phyloP scores from a whole-genome alignment of 2,797 vertebrate species.

The Enteromius mattozi region DNA sequence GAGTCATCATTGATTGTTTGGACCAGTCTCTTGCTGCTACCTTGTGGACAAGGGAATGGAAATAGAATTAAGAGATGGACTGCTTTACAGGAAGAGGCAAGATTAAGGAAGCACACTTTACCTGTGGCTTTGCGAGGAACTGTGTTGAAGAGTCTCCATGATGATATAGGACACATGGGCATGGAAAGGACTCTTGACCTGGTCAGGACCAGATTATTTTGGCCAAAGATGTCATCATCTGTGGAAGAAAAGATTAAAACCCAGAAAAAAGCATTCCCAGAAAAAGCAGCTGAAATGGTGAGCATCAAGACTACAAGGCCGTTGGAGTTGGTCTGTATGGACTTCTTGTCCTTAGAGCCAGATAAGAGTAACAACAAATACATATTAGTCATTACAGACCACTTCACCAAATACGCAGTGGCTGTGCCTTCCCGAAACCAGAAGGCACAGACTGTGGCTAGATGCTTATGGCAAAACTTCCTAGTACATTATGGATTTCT shows the following conservation, averaged over 20 bases:
- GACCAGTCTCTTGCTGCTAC: neutral
- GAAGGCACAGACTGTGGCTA: neutral
- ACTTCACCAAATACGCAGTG: neutral
- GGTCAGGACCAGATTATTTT: neutral
- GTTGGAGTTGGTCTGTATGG: neutral
- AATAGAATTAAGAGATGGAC: neutral
- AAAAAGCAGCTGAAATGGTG: neutral
- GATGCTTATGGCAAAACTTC: neutral
- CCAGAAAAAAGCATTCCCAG: neutral
- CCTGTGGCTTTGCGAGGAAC: neutral
- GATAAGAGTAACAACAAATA: neutral
- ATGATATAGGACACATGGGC: neutral
- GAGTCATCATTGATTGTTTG: neutral
- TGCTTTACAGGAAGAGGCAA: neutral
- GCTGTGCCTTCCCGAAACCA: neutral
- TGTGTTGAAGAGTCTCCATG: neutral
- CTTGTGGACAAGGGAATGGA: no score
- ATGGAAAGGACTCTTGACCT: neutral
- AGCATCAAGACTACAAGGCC: neutral
- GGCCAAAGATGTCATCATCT: neutral
- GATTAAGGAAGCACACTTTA: neutral
- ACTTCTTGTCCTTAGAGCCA: neutral
- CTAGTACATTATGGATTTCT: neutral
- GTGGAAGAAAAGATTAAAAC: neutral
- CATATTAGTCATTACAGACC: neutral